Base-by-base conservation (phyloP, 53 echinoderm and acorn worm genomes). In the Astropecten irregularis region DNA sequence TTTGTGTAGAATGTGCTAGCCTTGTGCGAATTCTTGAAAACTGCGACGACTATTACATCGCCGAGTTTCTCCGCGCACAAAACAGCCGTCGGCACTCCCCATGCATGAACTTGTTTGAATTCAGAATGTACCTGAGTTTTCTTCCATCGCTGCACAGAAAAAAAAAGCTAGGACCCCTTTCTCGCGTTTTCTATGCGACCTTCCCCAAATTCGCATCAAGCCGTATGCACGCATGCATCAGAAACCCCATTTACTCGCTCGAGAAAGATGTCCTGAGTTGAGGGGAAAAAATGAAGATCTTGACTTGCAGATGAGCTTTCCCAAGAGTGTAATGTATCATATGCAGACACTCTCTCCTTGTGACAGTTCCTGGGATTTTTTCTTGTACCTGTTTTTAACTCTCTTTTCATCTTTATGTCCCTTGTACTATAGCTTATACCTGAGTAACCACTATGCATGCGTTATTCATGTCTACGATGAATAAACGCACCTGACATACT, bases 241-340 rank as follows among this genome's bases (percentile, higher is more conserved):
- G 32, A 39, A 53, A 74, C 23, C 40, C 74, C 55, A 38, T 52
- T 49, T 56, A 54, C 57, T 74, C 74, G 36, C 25, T 25, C 56
- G 42, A 25, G 58, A 38, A 56, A 55, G 36, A 38, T 55, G 56
- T 42, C 9, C 54, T 38, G 56, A 74, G 51, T 74, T 74, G n/a
- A n/a, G n/a, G n/a, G n/a, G n/a, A n/a, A n/a, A n/a, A n/a, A n/a
- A n/a, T n/a, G n/a, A n/a, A n/a, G n/a, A n/a, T n/a, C n/a, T n/a
- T n/a, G 74, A 74, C 74, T 74, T 74, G 56, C 57, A 74, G 74
- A 74, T 74, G 21, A 26, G 56, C 15, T 11, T 23, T 74, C 57
- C 74, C 74, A 1, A 14, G 74, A 74, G 74, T 74, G 74, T 55
- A 37, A 15, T 57, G 57, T 57, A 74, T 57, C 74, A 56, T 39